Base-by-base conservation (phyloP, 2,113 vertebrate genomes). In the Syngnathus floridae region DNA sequence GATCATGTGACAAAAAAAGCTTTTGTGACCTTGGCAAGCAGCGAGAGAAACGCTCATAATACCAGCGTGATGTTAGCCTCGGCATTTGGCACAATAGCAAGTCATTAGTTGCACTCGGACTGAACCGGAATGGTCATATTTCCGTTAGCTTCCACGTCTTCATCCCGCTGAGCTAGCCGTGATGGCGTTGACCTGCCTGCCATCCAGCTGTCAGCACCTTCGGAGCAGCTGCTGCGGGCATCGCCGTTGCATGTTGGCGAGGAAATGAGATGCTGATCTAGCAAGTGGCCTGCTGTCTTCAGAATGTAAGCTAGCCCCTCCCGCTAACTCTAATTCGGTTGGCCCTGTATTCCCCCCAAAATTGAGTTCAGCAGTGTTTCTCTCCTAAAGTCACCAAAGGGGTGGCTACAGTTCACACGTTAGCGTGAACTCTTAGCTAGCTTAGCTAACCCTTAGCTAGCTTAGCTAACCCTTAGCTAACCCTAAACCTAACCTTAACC, bases 161-260 rank as follows among this genome's bases (percentile, higher is more conserved):
- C 43, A 75, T 73, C 49, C 43, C 65, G 68, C 49, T 43, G 51
- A 76, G 70, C 66, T 26, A 49, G 49, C 64, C 45, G 69, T 58
- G 64, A 67, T 68, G 57, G 36, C 49, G 56, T 76, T 77, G 73
- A 81, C 67, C 82, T 3, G 12, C 59, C 73, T 46, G 45, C 82
- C 77, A 74, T 71, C 31, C 52, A 74, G 67, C 62, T 68, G 67
- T 80, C 65, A 66, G 59, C 62, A 67, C 69, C 62, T 43, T 41
- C 10, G 13, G 36, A 41, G 38, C 17, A 16, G 21, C 43, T 22
- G 40, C 40, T 62, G n/a, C 1, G 13, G n/a, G 12, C 17, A 12
- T 8, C 26, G 46, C 31, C 14, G 22, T 21, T 26, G 43, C 12
- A 38, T 43, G 40, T 7, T 41, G 10, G 59, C n/a, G 2, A 35